A percentile compares a stretch with the other conserved stretches of the same genome.
These are phyloP conservation scores for Limnephilus lunatus DNA, from an alignment of 2,888 invertebrate species.

Conservation along the genomic window DNA sequence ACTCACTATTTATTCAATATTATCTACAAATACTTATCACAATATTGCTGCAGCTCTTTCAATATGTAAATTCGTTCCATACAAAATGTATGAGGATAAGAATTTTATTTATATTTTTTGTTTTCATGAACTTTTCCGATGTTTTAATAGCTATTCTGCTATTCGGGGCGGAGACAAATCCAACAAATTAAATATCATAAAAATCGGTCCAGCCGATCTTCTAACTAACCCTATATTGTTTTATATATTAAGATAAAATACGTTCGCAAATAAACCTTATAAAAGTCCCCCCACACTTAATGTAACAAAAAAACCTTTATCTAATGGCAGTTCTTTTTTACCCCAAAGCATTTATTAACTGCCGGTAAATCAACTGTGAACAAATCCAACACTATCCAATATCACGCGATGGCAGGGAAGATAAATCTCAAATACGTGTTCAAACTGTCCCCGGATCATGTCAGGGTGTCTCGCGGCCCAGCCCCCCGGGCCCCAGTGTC, in stretches of 20 bases:
- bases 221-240: neutral
- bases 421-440: conserved; percentile 43
- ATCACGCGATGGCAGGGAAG: conserved; percentile 7
- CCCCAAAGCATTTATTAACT: conserved; percentile 25
- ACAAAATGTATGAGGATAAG: no score
- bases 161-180: no score
- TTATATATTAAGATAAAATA: neutral
- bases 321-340: neutral
- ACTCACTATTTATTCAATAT: no score
- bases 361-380: conserved; percentile 40
- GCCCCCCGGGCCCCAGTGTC: neutral
- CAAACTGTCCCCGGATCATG: conserved; percentile 38
- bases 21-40: no score
- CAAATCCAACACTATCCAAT: conserved; percentile 33
- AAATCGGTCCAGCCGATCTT: no score
- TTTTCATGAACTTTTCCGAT: no score
- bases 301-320: neutral
- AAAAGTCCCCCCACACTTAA: neutral
- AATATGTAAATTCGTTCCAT: no score
- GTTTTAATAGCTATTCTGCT: no score
- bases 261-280: neutral
- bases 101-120: no score
- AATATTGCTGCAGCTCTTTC: no score
- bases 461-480: neutral
- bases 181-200: no score